Percentiles rank a stretch among this genome's conserved stretches.
These are phyloP conservation scores for Fulmarus glacialis DNA, from an alignment of 2,113 vertebrate species.

Conservation along the genomic window DNA sequence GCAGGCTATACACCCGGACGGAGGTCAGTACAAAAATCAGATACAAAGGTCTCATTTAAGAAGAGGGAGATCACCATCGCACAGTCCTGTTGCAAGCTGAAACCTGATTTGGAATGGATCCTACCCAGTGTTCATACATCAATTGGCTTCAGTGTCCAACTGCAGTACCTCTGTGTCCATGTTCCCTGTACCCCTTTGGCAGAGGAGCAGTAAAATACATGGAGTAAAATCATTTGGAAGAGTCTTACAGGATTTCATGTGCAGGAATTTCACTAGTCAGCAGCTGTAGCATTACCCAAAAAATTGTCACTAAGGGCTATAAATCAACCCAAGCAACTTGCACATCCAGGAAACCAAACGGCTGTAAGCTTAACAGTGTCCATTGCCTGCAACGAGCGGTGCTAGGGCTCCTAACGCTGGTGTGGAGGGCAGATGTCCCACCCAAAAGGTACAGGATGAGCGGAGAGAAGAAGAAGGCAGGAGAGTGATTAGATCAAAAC, in stretches of 20 bases:
- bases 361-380: neutral
- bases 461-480: neutral
- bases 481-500: neutral
- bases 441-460: neutral
- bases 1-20: too few species aligned
- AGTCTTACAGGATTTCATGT: neutral
- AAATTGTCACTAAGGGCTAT: neutral
- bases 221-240: neutral
- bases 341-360: neutral
- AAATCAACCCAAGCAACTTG: neutral
- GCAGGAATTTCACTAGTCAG: neutral
- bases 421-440: neutral
- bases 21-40: neutral
- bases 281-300: neutral
- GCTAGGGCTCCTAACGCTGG: neutral
- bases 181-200: neutral
- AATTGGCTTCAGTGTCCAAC: neutral
- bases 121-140: neutral
- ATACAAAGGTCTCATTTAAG: neutral
- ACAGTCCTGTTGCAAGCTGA: neutral
- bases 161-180: accelerated
- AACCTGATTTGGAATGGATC: neutral
- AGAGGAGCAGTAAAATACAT: neutral
- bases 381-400: neutral
- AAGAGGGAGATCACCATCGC: neutral